Conservation (phyloP, 2,888 invertebrate genomes). For the Heliconius cydno region DNA sequence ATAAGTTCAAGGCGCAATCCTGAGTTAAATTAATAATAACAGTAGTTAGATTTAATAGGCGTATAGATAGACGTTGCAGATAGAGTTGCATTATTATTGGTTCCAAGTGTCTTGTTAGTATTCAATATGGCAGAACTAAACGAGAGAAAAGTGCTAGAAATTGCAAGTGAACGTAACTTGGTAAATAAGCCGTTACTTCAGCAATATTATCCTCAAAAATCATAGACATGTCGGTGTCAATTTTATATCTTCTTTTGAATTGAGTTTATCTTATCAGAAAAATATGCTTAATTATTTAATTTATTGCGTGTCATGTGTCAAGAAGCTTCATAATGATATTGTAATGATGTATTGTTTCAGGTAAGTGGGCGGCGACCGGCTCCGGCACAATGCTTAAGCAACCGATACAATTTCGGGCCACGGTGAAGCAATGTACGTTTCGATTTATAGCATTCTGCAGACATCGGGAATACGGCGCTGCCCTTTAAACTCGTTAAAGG, state of each 20-base stretch:
- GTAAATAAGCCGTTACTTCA: neutral
- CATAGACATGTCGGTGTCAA: neutral
- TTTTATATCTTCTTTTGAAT: neutral
- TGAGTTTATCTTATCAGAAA: constrained; percentile 1
- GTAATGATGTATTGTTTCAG: constrained; percentile 83
- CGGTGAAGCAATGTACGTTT: constrained; percentile 69
- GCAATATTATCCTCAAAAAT: neutral
- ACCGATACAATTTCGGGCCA: constrained; percentile 61
- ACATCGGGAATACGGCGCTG: constrained; percentile 49
- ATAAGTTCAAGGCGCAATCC: constrained; percentile 57
- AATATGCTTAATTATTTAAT: constrained; percentile 30
- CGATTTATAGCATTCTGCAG: constrained; percentile 62
- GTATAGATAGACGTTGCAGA: constrained; percentile 56
- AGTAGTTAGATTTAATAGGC: constrained; percentile 58
- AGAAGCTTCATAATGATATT: constrained; percentile 72
- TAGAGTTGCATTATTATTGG: constrained; percentile 59
- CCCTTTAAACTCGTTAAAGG: constrained; percentile 51
- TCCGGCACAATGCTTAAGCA: constrained; percentile 63
- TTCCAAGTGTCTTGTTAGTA: constrained; percentile 55
- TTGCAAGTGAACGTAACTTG: neutral
- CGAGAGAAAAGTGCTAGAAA: neutral
- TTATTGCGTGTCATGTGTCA: constrained; percentile 62
- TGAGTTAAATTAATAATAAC: constrained; percentile 61
- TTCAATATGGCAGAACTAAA: constrained; percentile 44
- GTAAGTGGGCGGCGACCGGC: constrained; percentile 74